These are phyloP conservation scores for Terebella lapidaria DNA, from an alignment of 2,888 invertebrate species.

Conservation along the genomic window DNA sequence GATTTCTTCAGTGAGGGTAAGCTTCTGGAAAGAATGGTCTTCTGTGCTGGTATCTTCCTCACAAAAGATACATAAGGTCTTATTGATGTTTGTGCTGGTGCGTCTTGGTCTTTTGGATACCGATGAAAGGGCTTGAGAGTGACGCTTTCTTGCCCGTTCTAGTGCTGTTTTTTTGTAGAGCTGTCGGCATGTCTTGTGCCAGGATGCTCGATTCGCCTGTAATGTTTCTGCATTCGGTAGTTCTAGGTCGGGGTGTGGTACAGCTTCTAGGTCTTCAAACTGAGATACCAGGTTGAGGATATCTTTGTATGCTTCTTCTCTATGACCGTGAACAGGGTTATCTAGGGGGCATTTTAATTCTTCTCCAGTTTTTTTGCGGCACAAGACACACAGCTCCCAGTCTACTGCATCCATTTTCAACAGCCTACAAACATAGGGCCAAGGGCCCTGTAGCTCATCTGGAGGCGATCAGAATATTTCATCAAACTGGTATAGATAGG, in stretches of 20 bases:
- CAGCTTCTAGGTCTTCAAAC: slow-evolving; percentile 1
- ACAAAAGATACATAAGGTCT: slow-evolving; percentile 1
- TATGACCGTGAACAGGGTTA: not conserved
- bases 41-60: slow-evolving; percentile 6
- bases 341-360: not conserved
- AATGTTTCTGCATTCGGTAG: slow-evolving; percentile 4
- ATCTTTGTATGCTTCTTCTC: not conserved
- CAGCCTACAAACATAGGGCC: too few species aligned
- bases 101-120: slow-evolving; percentile 1
- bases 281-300: not conserved
- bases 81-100: not conserved
- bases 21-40: slow-evolving; percentile 14
- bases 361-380: slow-evolving; percentile 2
- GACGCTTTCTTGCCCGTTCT: slow-evolving; percentile 11
- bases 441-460: too few species aligned
- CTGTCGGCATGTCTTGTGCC: slow-evolving; percentile 10
- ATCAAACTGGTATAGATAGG: not conserved
- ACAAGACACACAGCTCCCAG: not conserved
- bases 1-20: slow-evolving; percentile 11
- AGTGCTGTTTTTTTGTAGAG: slow-evolving; percentile 13
- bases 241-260: not conserved
- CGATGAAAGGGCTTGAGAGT: slow-evolving; percentile 7
- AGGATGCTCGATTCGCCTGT: slow-evolving; percentile 8
- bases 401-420: not conserved
- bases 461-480: too few species aligned